Evolutionary conservation across 1,140 invertebrate genomes (phyloP), one percentile per base, ranked within the genome.

Genomic region (Drosophila pruinosa): DNA sequence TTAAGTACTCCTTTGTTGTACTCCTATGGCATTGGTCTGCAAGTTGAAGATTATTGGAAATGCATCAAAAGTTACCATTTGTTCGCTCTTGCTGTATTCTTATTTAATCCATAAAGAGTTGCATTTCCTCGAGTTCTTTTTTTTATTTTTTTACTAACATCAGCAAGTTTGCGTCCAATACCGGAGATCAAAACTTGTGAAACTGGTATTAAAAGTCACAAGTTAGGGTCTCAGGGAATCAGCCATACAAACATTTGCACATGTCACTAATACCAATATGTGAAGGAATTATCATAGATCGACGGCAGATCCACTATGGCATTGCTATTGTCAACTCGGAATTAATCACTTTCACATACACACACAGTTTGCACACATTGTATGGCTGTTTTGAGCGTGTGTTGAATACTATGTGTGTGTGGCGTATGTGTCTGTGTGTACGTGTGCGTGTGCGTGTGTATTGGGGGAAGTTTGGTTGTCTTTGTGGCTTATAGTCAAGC

Each of bases 151-250:
- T 72, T 69, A 58, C 56, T 75, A 89, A 90, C 80, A 90, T 90
- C 80, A 90, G 89, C 82, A 91, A 91, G 90, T 90, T 91, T 91
- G 89, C 83, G 82, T 91, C 90, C 90, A 91, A 91, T 91, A 91
- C 90, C 90, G 90, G 90, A 91, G 90, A 91, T 91, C 90, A 90
- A 91, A 91, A 91, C 90, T 91, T 91, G 90, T 91, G 90, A 91
- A 91, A 91, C 90, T 91, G 86, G 77, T 90, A 85, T 85, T 74
- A 85, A 90, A 89, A 91, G 90, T 91, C 90, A 91, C 90, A 91
- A 91, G 90, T 91, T 91, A 91, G 90, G 90, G 90, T 91, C 90
- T 91, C 90, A 91, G 90, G 90, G 90, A 91, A 91, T 91, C 89
- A 91, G 90, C 89, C 90, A 89, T 82, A 91, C 90, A 91, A 91